These are phyloP conservation scores for Pempheris klunzingeri DNA, from an alignment of 2,797 vertebrate species.

Conservation along the genomic window DNA sequence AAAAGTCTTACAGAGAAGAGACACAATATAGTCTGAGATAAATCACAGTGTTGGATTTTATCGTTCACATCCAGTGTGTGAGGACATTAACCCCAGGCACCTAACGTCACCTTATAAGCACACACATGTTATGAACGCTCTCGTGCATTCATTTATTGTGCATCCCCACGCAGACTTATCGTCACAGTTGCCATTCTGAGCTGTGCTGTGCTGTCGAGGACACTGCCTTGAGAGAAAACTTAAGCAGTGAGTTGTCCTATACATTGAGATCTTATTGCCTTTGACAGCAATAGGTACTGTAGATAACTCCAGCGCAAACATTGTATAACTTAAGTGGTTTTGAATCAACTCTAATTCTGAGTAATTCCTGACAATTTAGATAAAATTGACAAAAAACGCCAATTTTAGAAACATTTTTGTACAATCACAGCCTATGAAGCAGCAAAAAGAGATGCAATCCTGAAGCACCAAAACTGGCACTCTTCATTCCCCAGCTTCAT, in stretches of 20 bases:
- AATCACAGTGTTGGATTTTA: constrained; percentile 79
- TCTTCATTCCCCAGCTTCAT: neutral
- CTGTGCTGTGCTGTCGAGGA: neutral
- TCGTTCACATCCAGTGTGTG: constrained; percentile 70
- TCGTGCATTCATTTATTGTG: constrained; percentile 30
- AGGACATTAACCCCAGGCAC: constrained; percentile 72
- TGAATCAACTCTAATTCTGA: neutral
- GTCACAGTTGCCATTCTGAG: neutral
- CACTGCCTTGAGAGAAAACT: constrained; percentile 17
- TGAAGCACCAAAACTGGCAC: neutral
- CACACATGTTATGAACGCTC: constrained; percentile 29
- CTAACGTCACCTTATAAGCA: constrained; percentile 40
- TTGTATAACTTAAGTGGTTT: neutral
- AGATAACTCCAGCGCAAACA: neutral
- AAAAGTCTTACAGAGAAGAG: constrained; percentile 59
- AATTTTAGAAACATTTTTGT: neutral
- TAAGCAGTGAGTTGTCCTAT: neutral
- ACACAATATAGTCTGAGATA: constrained; percentile 69
- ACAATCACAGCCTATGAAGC: neutral
- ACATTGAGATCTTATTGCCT: constrained; percentile 1
- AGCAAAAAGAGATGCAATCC: neutral
- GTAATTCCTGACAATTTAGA: neutral
- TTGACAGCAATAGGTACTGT: neutral
- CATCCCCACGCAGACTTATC: neutral
- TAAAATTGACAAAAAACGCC: neutral